Base-by-base conservation (phyloP, 1,140 invertebrate genomes). In the Plodia interpunctella region DNA sequence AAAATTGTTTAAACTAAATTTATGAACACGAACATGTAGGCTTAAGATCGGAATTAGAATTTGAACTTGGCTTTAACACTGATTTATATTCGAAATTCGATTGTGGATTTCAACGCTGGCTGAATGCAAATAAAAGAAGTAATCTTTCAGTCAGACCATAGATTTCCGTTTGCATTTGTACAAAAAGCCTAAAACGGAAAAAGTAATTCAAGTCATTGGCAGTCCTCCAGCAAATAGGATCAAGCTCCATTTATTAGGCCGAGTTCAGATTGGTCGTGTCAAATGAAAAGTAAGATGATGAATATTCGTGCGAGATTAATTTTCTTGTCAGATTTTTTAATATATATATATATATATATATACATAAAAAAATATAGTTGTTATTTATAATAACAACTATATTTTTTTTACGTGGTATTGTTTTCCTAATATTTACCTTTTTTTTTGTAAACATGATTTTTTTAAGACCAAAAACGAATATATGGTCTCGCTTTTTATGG, bases 1-100 rank as follows among this genome's bases (percentile, higher is more conserved):
- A 65, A 68, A 68, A 67, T 73, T 68, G 64, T 63, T 49, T 54
- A 65, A 62, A 71, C 63, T n/a, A 53, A 53, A 53, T 53, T 53
- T 53, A 53, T 53, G 51, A 2, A 25, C 51, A 53, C 51, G 51
- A 53, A 53, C 21, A 11, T 13, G 15, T 10, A 44, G 38, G 10
- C 5, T 17, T 44, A 44, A 35, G 13, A 44, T 5, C 6, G n/a
- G 38, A 44, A 44, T 44, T 44, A 44, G 4, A 2, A 44, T 44
- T 44, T 44, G 0, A 44, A 44, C 38, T 44, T 3, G 38, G 38
- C 38, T n/a, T n/a, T n/a, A 15, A 44, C 38, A 44, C n/a, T 44
- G 38, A 32, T 10, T 32, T 32, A 9, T 6, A 1, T 32, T 32
- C 30, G 30, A 32, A 32, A 25, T 25, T 25, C 21, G 21, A 25